Percentiles rank a stretch among this genome's conserved stretches.
Evolutionary conservation across 2,113 vertebrate species (phyloP).

Genomic region (Paedocypris sp.): DNA sequence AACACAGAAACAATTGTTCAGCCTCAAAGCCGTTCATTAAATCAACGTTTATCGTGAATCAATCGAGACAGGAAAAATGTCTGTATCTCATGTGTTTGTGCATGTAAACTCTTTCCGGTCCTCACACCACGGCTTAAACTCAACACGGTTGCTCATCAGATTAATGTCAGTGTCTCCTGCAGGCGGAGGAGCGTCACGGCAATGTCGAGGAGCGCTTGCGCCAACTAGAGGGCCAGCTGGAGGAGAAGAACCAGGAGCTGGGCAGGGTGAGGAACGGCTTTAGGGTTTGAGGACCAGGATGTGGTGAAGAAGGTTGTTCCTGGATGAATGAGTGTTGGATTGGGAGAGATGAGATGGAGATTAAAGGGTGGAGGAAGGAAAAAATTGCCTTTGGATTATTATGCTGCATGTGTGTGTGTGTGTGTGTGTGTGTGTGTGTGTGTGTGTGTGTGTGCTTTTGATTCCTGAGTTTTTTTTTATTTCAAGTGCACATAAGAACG

Average conservation of each 20-base stretch:
- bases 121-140: too few species aligned
- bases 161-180: constrained; percentile 39
- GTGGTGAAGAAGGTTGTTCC: background rate
- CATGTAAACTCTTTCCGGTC: too few species aligned
- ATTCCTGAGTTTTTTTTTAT: background rate
- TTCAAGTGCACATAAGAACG: constrained; percentile 14
- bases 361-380: background rate
- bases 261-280: constrained; percentile 68
- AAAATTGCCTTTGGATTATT: background rate
- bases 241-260: constrained; percentile 96
- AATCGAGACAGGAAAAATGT: too few species aligned
- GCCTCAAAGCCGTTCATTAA: too few species aligned
- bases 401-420: constrained; percentile 16
- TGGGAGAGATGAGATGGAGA: background rate
- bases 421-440: background rate
- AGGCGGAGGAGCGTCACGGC: constrained; percentile 93
- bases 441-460: background rate
- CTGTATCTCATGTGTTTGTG: too few species aligned
- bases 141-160: background rate
- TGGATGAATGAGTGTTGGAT: background rate
- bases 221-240: constrained; percentile 88
- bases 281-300: background rate
- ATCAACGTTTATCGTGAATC: too few species aligned
- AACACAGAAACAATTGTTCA: too few species aligned
- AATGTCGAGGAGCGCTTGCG: constrained; percentile 87